These are phyloP conservation scores for Hipparchia semele DNA, from an alignment of 2,888 invertebrate species.

Conservation along the genomic window DNA sequence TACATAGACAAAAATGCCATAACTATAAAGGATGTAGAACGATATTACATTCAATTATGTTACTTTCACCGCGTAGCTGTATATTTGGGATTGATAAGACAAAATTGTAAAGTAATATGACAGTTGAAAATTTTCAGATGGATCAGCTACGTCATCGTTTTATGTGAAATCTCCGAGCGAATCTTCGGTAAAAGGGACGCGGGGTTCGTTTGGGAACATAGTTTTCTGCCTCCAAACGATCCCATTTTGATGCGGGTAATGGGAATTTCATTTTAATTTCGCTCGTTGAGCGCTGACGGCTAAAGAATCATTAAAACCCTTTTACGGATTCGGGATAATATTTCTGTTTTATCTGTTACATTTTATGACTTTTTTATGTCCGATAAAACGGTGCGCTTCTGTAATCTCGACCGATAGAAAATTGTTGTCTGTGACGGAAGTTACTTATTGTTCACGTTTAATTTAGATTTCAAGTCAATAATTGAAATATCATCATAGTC, in stretches of 20 bases:
- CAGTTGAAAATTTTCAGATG: conserved; percentile 30
- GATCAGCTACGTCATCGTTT: conserved; percentile 37
- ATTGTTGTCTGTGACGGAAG: not conserved
- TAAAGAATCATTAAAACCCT: conserved; percentile 17
- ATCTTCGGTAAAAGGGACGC: conserved; percentile 18
- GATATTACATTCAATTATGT: not conserved
- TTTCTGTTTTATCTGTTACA: conserved; percentile 16
- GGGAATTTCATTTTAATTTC: conserved; percentile 21
- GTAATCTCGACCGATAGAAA: not conserved
- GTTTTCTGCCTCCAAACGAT: conserved; percentile 23
- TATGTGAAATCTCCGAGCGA: conserved; percentile 36
- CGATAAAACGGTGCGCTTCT: not conserved
- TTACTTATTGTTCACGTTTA: not conserved
- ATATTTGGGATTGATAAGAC: conserved; percentile 30
- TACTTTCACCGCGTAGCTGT: conserved; percentile 23
- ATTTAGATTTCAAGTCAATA: not conserved
- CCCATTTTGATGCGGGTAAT: conserved; percentile 19
- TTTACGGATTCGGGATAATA: conserved; percentile 20
- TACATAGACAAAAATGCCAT: too few species aligned
- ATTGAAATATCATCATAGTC: too few species aligned
- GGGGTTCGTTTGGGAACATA: conserved; percentile 22
- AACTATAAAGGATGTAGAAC: too few species aligned
- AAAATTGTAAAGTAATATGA: conserved; percentile 32
- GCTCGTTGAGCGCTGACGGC: conserved; percentile 16
- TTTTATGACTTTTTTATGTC: conserved; percentile 14